Percentiles rank a stretch among this genome's conserved stretches.
phyloP scores from a whole-genome alignment of 2,888 invertebrate species.

The Eledona agricola region DNA sequence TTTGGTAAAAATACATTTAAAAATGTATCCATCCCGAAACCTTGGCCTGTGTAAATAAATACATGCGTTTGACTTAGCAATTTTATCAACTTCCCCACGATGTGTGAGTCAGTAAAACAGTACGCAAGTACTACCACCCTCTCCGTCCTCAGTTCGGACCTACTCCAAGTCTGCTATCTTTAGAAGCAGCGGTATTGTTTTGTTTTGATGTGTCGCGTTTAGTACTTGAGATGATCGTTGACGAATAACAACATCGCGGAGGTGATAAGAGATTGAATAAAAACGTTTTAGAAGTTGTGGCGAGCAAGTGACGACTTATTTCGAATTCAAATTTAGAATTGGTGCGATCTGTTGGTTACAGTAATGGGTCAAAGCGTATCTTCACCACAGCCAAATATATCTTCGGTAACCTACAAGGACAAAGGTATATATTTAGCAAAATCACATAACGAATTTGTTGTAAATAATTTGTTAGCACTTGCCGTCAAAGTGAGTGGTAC shows the following conservation, averaged over 20 bases:
- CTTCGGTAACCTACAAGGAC: conserved; percentile 38
- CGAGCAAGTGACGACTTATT: too few species aligned
- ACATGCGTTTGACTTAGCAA: not conserved
- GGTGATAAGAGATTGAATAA: too few species aligned
- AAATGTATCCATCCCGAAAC: too few species aligned
- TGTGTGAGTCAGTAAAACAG: too few species aligned
- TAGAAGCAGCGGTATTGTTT: conserved; percentile 25
- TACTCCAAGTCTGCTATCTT: conserved; percentile 34
- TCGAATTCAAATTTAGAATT: not conserved
- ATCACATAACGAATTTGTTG: conserved; percentile 4
- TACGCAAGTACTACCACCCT: conserved; percentile 11
- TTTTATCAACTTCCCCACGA: too few species aligned
- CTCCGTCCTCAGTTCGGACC: conserved; percentile 21
- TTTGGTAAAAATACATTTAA: too few species aligned
- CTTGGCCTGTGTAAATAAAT: too few species aligned
- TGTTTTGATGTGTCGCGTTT: conserved; percentile 22
- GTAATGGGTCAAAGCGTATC: conserved; percentile 45
- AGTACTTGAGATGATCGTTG: conserved; percentile 10
- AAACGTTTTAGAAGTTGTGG: too few species aligned
- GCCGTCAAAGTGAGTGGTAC: too few species aligned
- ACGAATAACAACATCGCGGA: too few species aligned
- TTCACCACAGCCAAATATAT: conserved; percentile 37
- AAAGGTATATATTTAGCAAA: conserved; percentile 35
- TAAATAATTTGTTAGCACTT: too few species aligned
- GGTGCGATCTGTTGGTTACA: conserved; percentile 19